Evolutionary conservation across 2,797 vertebrate genomes (phyloP).

Genomic region (Nyctalus aviator): DNA sequence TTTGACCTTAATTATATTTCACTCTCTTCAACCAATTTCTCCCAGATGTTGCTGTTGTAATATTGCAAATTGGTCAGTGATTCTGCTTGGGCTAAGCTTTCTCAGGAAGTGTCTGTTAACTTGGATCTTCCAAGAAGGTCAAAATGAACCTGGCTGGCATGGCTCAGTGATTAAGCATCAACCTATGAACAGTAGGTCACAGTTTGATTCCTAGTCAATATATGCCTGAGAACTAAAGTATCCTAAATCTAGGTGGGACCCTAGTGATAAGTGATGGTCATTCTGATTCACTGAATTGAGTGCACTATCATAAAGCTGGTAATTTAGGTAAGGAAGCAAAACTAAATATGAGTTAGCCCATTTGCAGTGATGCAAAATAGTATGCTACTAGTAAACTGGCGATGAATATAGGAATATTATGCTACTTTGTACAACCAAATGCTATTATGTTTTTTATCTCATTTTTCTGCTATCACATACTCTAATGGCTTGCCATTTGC

Average conservation of each 20-base stretch:
- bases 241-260: not conserved
- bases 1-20: not conserved
- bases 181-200: no score
- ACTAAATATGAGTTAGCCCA: not conserved
- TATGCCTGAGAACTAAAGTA: not conserved
- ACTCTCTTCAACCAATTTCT: not conserved
- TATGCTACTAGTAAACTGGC: not conserved
- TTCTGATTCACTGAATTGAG: not conserved
- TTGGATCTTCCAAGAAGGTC: not conserved
- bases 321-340: not conserved
- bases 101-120: not conserved
- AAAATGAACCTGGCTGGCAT: not conserved
- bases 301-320: not conserved
- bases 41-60: not conserved
- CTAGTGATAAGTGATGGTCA: not conserved
- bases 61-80: not conserved
- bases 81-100: not conserved
- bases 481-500: not conserved
- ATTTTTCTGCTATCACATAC: conserved; percentile 19
- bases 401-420: not conserved
- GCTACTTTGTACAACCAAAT: not conserved
- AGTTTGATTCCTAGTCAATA: no score
- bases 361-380: not conserved
- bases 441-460: not conserved
- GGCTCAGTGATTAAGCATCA: no score